phyloP scores from a whole-genome alignment of 2,888 invertebrate species.

The Epirrhoe alternata region DNA sequence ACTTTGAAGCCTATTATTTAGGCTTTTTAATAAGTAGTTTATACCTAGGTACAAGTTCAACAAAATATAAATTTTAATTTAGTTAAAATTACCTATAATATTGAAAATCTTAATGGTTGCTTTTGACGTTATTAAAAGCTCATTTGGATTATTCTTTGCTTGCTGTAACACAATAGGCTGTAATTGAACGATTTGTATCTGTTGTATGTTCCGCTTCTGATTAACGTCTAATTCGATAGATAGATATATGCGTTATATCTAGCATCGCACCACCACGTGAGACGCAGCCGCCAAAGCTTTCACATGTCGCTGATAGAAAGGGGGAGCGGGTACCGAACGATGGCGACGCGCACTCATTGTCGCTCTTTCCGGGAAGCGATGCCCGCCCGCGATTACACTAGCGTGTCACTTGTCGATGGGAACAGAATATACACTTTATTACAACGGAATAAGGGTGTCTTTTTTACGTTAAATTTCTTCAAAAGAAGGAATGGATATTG shows the following conservation, averaged over 20 bases:
- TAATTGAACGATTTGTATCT: too few relatives aligned
- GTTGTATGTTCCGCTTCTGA: too few relatives aligned
- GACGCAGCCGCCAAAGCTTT: constrained; percentile 32
- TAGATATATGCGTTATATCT: neutral
- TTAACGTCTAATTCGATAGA: neutral
- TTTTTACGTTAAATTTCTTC: neutral
- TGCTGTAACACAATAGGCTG: too few relatives aligned
- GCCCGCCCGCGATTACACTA: constrained; percentile 58
- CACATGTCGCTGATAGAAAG: constrained; percentile 32
- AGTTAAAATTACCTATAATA: too few relatives aligned
- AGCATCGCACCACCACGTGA: constrained; percentile 11
- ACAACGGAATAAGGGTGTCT: neutral
- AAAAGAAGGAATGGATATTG: neutral
- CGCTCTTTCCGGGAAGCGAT: constrained; percentile 75
- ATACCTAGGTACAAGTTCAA: too few relatives aligned
- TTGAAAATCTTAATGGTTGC: too few relatives aligned
- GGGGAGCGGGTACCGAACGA: constrained; percentile 53
- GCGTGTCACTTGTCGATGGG: neutral
- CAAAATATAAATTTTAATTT: too few relatives aligned
- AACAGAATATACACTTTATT: neutral
- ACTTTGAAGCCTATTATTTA: too few relatives aligned
- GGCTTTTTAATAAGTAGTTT: too few relatives aligned
- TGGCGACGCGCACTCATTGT: constrained; percentile 60
- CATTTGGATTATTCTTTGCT: too few relatives aligned
- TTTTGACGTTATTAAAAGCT: too few relatives aligned